These are phyloP conservation scores for Resseliella maxima DNA, from an alignment of 2,888 invertebrate genomes.

Conservation along the genomic window DNA sequence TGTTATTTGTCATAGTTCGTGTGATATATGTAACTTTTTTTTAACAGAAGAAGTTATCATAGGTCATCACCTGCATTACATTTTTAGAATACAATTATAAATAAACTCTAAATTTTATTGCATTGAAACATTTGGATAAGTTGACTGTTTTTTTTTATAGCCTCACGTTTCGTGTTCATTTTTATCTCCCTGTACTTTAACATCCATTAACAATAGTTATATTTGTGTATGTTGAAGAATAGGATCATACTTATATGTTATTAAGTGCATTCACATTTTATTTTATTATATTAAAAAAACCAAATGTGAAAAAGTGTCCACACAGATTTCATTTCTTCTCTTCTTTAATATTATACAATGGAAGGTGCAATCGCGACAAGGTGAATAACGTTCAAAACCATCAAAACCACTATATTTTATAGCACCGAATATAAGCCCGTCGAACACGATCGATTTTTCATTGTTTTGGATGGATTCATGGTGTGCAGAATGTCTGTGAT, in stretches of 20 bases:
- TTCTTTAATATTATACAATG: background rate
- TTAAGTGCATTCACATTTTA: background rate
- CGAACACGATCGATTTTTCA: conserved; percentile 36
- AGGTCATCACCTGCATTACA: background rate
- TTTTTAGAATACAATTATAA: background rate
- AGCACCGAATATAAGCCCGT: background rate
- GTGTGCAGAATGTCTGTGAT: conserved; percentile 16
- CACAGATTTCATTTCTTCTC: background rate
- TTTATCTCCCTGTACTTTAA: background rate
- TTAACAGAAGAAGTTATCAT: too few relatives aligned
- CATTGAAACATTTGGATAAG: background rate
- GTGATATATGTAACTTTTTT: too few relatives aligned
- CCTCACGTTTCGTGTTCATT: background rate
- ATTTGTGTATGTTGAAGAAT: too few relatives aligned
- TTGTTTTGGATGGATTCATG: conserved; percentile 14
- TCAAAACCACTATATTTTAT: conserved; percentile 3
- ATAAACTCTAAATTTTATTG: background rate
- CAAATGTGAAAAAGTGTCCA: conserved; percentile 9
- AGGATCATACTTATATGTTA: too few relatives aligned
- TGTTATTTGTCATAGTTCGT: too few relatives aligned
- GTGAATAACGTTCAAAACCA: conserved; percentile 20
- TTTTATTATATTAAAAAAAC: background rate
- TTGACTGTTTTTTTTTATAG: background rate
- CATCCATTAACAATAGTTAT: background rate
- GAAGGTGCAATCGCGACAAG: conserved; percentile 13